Percentiles rank a stretch among this genome's conserved stretches.
Evolutionary conservation across 2,797 vertebrate species (phyloP).

Genomic region (Ciconia nigra): DNA sequence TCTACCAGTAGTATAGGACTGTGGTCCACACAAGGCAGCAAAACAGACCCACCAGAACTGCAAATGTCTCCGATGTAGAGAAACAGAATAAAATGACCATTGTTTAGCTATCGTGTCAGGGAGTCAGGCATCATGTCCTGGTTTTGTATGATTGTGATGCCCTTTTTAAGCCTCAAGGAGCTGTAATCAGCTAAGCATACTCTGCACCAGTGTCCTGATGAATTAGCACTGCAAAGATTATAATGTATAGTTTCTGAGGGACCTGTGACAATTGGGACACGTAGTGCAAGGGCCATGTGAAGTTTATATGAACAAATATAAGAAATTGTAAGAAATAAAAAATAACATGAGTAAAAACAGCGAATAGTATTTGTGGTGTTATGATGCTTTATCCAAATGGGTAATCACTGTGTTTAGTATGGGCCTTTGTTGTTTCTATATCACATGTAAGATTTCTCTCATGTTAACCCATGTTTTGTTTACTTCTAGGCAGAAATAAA

Average conservation of each 20-base stretch:
- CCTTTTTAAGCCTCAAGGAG: neutral
- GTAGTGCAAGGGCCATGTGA: neutral
- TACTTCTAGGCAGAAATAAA: neutral
- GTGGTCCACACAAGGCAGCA: neutral
- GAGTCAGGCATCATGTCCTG: neutral
- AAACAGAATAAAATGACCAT: neutral
- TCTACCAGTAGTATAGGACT: neutral
- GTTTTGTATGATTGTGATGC: neutral
- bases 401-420: neutral
- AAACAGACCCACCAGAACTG: neutral
- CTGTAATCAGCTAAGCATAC: neutral
- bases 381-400: neutral
- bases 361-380: neutral
- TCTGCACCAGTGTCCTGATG: neutral
- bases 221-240: neutral
- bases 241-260: neutral
- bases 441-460: neutral
- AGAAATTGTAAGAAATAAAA: neutral
- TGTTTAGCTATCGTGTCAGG: neutral
- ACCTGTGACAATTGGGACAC: neutral
- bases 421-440: neutral
- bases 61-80: neutral
- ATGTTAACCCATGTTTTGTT: neutral
- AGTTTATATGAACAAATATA: neutral
- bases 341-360: neutral